A percentile compares a stretch with the other conserved stretches of the same genome.
These are phyloP conservation scores for Cheirogaleus major DNA, from an alignment of 2,797 vertebrate species.

Conservation along the genomic window DNA sequence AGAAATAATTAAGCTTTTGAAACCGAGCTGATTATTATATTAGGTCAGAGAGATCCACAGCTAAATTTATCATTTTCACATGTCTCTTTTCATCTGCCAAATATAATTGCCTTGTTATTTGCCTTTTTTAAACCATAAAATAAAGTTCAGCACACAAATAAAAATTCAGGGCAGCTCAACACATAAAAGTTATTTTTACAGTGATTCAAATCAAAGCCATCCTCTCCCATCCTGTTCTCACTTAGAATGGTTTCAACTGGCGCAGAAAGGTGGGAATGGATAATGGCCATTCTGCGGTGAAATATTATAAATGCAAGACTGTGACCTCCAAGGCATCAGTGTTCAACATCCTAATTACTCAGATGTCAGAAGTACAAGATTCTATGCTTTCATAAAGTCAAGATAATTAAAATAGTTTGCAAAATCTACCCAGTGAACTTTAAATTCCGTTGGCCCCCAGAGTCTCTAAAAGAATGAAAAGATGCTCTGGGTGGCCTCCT, in stretches of 20 bases:
- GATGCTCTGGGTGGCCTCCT: background rate
- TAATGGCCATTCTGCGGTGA: background rate
- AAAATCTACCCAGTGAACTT: background rate
- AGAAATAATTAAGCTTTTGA: conserved; percentile 65
- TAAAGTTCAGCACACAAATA: conserved; percentile 62
- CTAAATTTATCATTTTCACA: conserved; percentile 62
- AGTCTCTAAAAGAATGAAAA: background rate
- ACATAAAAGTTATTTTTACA: conserved; percentile 56
- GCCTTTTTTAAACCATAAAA: conserved; percentile 46
- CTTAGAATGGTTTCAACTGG: background rate
- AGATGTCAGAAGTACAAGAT: background rate
- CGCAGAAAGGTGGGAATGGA: background rate
- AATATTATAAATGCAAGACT: background rate
- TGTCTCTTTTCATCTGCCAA: conserved; percentile 59
- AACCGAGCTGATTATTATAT: conserved; percentile 47
- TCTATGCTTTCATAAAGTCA: background rate
- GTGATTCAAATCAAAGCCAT: conserved; percentile 51
- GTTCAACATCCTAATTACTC: background rate
- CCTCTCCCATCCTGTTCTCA: background rate
- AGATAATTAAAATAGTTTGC: background rate
- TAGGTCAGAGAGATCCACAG: conserved; percentile 52
- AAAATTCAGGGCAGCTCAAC: conserved; percentile 48
- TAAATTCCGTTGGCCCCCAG: background rate
- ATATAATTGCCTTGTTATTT: conserved; percentile 59
- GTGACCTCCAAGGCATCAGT: background rate